phyloP scores from a whole-genome alignment of 1,140 invertebrate genomes.

The Caerostris darwini region DNA sequence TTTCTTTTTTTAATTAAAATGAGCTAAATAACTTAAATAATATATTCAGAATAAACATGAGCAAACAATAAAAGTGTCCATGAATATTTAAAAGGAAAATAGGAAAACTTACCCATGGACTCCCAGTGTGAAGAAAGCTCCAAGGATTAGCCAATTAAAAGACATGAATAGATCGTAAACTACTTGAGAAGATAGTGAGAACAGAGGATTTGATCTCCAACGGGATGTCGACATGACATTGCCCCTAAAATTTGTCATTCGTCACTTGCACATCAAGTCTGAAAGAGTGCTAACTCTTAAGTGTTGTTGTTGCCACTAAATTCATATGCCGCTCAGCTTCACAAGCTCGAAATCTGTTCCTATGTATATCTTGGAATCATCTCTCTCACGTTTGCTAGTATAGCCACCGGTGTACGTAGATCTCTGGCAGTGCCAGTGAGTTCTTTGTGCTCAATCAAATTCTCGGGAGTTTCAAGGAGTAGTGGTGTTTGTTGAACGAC shows the following conservation, averaged over 20 bases:
- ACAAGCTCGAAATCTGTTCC: conserved; percentile 35
- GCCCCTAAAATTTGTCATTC: conserved; percentile 52
- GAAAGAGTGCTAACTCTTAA: conserved; percentile 26
- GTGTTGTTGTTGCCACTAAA: conserved; percentile 31
- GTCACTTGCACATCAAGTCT: conserved; percentile 61
- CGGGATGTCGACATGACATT: conserved; percentile 71
- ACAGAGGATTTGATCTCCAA: conserved; percentile 58
- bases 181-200: conserved; percentile 40
- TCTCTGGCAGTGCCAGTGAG: conserved; percentile 12
- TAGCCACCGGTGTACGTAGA: conserved; percentile 37
- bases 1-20: no score
- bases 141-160: conserved; percentile 60
- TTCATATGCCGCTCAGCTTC: not conserved
- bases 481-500: conserved; percentile 1
- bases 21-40: not conserved
- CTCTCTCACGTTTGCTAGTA: not conserved
- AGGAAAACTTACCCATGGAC: conserved; percentile 29
- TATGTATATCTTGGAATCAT: conserved; percentile 56
- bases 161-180: conserved; percentile 56
- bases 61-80: not conserved
- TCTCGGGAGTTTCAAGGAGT: not conserved
- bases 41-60: not conserved
- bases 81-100: not conserved
- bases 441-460: conserved; percentile 65
- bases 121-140: conserved; percentile 32